phyloP scores from a whole-genome alignment of 2,113 vertebrate genomes.

The Mystacornis crossleyi region DNA sequence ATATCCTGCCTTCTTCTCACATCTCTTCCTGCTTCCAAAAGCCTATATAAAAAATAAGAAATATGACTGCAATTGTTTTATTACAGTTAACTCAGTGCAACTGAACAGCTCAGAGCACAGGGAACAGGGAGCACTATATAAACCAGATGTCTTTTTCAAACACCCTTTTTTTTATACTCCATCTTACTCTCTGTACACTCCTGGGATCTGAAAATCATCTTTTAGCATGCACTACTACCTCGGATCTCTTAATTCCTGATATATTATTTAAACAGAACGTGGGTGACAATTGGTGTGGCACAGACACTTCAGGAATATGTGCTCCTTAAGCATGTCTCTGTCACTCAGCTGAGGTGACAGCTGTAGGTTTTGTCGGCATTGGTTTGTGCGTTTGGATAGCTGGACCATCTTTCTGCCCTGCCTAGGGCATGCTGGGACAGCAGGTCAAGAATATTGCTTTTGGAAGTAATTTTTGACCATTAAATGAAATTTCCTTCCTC shows the following conservation, averaged over 20 bases:
- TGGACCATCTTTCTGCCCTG: not conserved
- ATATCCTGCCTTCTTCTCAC: not conserved
- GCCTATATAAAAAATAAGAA: conserved; percentile 38
- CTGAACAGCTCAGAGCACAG: not conserved
- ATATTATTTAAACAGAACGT: not conserved
- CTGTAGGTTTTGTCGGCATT: not conserved
- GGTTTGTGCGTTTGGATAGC: not conserved
- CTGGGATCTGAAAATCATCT: not conserved
- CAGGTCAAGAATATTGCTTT: not conserved
- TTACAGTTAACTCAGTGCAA: conserved; percentile 11
- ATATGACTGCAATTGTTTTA: conserved; percentile 36
- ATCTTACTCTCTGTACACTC: not conserved
- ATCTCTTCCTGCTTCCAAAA: conserved; percentile 23
- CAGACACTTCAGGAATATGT: not conserved
- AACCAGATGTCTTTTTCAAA: conserved; percentile 27
- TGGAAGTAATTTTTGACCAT: not conserved
- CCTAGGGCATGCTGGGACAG: not conserved
- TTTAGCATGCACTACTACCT: not conserved
- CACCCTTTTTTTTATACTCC: not conserved
- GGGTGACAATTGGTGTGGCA: not conserved
- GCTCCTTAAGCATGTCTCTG: not conserved
- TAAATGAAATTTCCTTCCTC: not conserved
- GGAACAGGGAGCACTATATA: not conserved
- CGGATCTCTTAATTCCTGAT: not conserved
- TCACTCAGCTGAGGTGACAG: not conserved